Conservation (phyloP, 2,797 vertebrate genomes). For the Hippopotamyrus pictus region DNA sequence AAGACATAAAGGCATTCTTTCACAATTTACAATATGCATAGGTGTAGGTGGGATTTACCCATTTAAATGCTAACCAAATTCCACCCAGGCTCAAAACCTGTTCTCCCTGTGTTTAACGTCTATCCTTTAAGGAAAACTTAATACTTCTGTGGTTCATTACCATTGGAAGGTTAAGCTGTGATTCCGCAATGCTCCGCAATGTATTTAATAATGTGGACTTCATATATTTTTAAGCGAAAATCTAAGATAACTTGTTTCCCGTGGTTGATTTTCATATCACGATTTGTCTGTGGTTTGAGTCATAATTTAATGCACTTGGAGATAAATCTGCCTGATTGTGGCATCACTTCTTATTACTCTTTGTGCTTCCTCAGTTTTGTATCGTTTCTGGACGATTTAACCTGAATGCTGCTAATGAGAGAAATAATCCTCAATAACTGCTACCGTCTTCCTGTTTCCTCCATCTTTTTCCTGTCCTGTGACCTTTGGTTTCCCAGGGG, state of each 20-base stretch:
- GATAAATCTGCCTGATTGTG: not conserved
- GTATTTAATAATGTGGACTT: not conserved
- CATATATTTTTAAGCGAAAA: not conserved
- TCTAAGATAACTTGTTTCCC: not conserved
- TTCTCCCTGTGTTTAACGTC: not conserved
- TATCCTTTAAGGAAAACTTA: not conserved
- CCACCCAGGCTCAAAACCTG: not conserved
- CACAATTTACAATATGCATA: not conserved
- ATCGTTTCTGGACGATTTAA: not conserved
- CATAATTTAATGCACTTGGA: not conserved
- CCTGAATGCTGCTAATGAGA: not conserved
- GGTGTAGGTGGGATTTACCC: not conserved
- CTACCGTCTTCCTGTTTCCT: not conserved
- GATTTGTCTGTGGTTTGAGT: not conserved
- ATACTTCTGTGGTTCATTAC: not conserved
- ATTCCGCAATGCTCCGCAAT: not conserved
- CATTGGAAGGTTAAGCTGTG: not conserved
- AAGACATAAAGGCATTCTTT: not conserved
- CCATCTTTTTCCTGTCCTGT: not conserved
- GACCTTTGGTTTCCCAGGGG: conserved; percentile 49
- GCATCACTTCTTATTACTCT: not conserved
- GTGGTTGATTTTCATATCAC: not conserved
- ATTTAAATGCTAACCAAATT: not conserved
- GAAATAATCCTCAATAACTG: not conserved
- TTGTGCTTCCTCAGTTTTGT: not conserved